Base-by-base conservation (phyloP, 2,888 invertebrate species). In the Petrophora chlorosata region DNA sequence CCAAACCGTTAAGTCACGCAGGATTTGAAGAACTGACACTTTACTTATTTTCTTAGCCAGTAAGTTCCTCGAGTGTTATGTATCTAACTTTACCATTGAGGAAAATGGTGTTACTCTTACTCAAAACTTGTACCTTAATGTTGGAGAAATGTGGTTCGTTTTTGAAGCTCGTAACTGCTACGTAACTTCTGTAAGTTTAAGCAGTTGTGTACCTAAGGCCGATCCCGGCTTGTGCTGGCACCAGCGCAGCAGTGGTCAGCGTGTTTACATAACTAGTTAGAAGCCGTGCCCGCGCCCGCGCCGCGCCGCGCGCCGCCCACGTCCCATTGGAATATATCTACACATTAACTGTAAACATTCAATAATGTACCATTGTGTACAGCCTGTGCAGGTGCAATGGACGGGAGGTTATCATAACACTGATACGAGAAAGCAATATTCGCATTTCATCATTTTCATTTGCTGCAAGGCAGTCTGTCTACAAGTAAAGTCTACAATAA, bases 241-340 rank as follows among this genome's bases (percentile, higher is more conserved):
- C 73, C 67, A 65, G 68, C 69, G 19, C 72, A 65, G 74, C 71
- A 76, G 80, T 82, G 79, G 83, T 70, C 73, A 73, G 65, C 68
- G 50, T 86, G 87, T 87, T 87, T 84, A 84, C 85, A 82, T 79
- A 85, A 82, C 84, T 84, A 73, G 87, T 88, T 87, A 88, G 83
- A 73, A 67, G 73, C 70, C n/a, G n/a, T n/a, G n/a, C n/a, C 69
- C 64, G 64, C 49, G 41, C 41, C 64, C 49, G 41, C 41, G 67
- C 68, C 69, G 19, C n/a, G n/a, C n/a, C n/a, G n/a, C 68, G 64
- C 66, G 64, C 67, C 73, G 82, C 85, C 85, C 76, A 85, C 86
- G 73, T 74, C 60, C 59, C 68, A 74, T 76, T 77, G 78, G 75
- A 70, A 71, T 74, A 74, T 70, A 12, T 70, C 74, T 70, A 71